Evolutionary conservation across 2,113 vertebrate species (phyloP).

Genomic region (Callionymus lyra): DNA sequence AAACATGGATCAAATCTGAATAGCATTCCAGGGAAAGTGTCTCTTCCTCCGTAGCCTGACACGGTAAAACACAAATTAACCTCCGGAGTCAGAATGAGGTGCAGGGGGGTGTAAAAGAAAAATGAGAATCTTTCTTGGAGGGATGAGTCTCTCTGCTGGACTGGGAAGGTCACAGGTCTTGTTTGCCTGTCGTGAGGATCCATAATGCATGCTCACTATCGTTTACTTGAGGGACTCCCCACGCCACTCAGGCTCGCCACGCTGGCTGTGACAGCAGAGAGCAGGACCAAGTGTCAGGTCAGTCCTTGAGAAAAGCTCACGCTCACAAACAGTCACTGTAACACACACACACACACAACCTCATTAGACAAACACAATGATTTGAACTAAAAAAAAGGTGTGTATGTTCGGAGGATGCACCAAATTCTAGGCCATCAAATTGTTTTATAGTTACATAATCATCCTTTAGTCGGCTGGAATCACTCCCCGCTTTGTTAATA

Average conservation of each 20-base stretch:
- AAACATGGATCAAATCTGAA: too few species aligned
- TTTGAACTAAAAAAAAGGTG: too few species aligned
- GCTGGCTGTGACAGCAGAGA: conserved; percentile 34
- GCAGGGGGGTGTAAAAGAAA: too few species aligned
- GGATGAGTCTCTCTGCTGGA: conserved; percentile 1
- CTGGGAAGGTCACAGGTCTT: conserved; percentile 49
- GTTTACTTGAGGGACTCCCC: conserved; percentile 52
- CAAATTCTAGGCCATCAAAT: too few species aligned
- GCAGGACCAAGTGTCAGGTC: conserved; percentile 30
- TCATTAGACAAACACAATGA: too few species aligned
- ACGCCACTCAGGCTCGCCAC: conserved; percentile 22
- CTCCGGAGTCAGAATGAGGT: too few species aligned
- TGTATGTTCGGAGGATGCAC: too few species aligned
- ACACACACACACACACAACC: not conserved
- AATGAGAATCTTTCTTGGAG: conserved; percentile 3
- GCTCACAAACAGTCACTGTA: not conserved
- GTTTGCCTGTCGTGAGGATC: conserved; percentile 50
- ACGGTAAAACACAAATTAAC: conserved; percentile 1
- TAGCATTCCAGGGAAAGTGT: too few species aligned
- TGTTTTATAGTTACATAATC: too few species aligned
- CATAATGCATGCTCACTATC: conserved; percentile 52
- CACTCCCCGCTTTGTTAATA: too few species aligned
- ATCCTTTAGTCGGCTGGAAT: too few species aligned
- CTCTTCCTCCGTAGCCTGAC: too few species aligned
- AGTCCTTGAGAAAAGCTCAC: conserved; percentile 22